Base-by-base conservation (phyloP, 1,140 invertebrate species). In the Ceratina australensis region DNA sequence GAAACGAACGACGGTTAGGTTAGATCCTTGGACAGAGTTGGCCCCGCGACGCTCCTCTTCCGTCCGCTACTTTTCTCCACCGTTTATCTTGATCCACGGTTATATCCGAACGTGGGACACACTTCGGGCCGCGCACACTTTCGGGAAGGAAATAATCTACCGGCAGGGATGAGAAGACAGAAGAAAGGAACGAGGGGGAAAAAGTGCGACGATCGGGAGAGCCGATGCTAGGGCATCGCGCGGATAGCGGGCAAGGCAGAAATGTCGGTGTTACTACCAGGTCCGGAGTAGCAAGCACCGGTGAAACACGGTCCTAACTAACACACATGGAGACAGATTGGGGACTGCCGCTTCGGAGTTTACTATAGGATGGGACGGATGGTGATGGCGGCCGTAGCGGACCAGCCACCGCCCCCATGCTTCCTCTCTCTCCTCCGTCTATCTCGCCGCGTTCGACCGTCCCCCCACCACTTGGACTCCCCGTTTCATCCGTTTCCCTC, bases 331-430 rank as follows among this genome's bases (percentile, higher is more conserved):
- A 84, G 88, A 90, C 77, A 86, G 82, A 84, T 86, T 79, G 84
- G 83, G 82, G 82, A 88, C 86, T 87, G 79, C 82, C 83, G 79
- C 81, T 84, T 83, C 74, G 86, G 86, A 86, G 80, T 80, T 88
- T 87, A 87, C 90, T 91, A 90, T 90, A 90, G 89, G 88, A 89
- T 87, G 86, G 87, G 83, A 86, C 80, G 85, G 86, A 87, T 85
- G 89, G 86, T 89, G 89, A 91, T 91, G 90, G 90, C 90, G 90
- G 88, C 87, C 86, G 86, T 80, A 85, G 87, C 86, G 59, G 78
- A 80, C 78, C 83, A 91, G 91, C 90, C 90, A 91, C 90, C 91
- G 90, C 90, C 90, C 90, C 90, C 90, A 87, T 90, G 79, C 67
- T 78, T 85, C 81, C 72, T 83, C 82, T 85, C 78, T 79, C 78